These are phyloP conservation scores for Zoroaster sp. DNA, from an alignment of 53 echinoderm and acorn worm genomes.

Conservation along the genomic window DNA sequence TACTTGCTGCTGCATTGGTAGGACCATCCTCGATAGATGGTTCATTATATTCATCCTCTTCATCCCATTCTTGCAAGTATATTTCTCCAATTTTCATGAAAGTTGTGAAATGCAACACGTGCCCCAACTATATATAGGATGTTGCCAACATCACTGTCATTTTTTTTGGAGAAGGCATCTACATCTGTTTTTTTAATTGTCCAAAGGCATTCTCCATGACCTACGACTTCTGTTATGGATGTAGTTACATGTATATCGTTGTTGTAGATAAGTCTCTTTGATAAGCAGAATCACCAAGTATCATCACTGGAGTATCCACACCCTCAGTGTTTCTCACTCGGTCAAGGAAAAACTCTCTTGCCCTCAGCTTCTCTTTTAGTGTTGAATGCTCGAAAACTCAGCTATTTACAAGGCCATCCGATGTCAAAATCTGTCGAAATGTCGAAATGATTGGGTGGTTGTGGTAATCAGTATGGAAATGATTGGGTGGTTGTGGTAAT, in stretches of 20 bases:
- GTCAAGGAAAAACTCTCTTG: background rate
- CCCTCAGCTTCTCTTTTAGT: background rate
- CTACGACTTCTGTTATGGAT: background rate
- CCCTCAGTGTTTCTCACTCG: background rate
- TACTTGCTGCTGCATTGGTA: background rate
- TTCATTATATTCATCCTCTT: background rate
- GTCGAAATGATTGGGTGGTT: too few species aligned
- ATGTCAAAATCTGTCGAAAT: background rate
- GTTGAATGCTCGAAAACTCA: background rate
- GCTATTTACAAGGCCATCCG: background rate
- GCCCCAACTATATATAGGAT: background rate
- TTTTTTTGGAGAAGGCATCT: background rate
- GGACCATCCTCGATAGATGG: background rate
- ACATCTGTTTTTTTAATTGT: background rate
- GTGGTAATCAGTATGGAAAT: background rate
- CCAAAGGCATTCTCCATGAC: background rate
- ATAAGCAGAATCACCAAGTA: background rate
- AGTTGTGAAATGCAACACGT: background rate
- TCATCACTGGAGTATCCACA: background rate
- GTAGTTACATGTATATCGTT: background rate
- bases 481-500: too few species aligned
- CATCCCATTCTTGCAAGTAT: background rate
- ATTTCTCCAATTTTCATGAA: background rate
- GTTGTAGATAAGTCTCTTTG: background rate
- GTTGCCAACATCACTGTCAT: background rate